Percentiles rank a stretch among this genome's conserved stretches.
Conservation (phyloP, 2,888 invertebrate genomes). For the Griposia aprilina region DNA sequence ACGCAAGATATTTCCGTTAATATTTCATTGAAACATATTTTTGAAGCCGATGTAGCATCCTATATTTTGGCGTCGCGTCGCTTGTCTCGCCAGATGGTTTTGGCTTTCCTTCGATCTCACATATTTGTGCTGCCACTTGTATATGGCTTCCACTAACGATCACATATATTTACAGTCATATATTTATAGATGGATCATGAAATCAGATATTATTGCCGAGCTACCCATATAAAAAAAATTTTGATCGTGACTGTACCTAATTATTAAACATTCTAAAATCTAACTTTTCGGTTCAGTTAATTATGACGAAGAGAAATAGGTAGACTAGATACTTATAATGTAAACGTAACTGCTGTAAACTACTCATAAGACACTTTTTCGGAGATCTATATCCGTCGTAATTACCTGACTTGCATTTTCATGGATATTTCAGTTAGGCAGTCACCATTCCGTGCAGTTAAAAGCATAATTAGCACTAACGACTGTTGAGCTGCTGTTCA, state of each 20-base stretch:
- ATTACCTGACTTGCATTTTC: background rate
- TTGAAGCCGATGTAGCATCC: too few relatives aligned
- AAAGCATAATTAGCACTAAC: background rate
- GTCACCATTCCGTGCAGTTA: background rate
- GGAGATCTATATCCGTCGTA: background rate
- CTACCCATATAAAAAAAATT: background rate
- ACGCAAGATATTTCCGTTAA: too few relatives aligned
- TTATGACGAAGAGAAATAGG: background rate
- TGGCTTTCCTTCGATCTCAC: too few relatives aligned
- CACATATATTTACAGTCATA: background rate
- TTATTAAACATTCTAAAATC: slow-evolving; percentile 5
- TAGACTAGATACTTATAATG: background rate
- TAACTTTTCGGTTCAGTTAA: background rate
- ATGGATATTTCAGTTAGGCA: background rate
- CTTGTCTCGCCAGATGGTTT: too few relatives aligned
- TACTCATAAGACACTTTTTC: background rate
- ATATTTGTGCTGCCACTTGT: background rate
- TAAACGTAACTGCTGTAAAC: too few relatives aligned
- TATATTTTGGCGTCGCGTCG: too few relatives aligned
- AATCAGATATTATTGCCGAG: background rate
- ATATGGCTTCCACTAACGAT: background rate
- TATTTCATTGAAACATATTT: too few relatives aligned
- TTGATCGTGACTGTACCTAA: background rate
- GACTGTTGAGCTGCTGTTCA: background rate
- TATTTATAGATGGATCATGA: background rate